These are phyloP conservation scores for Hormaphis cornu DNA, from an alignment of 1,140 invertebrate genomes.

Conservation along the genomic window DNA sequence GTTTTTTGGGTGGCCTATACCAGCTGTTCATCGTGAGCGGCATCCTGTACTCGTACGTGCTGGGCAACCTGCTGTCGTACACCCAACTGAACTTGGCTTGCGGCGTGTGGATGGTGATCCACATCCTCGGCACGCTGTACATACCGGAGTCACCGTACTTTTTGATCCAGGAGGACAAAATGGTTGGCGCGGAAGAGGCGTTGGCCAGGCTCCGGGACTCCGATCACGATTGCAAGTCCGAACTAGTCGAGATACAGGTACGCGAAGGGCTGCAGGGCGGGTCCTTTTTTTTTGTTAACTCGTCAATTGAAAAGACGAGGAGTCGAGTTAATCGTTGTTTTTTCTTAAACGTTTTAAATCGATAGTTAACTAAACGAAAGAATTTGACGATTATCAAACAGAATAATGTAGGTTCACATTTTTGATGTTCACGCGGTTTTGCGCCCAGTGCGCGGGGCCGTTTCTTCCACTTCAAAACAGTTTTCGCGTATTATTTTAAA, in stretches of 20 bases:
- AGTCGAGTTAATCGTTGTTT: too few species aligned
- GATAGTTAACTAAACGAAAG: too few species aligned
- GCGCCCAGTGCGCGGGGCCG: too few species aligned
- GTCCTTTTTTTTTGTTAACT: too few species aligned
- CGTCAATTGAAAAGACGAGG: too few species aligned
- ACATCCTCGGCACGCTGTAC: slow-evolving; percentile 44
- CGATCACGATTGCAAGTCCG: slow-evolving; percentile 11
- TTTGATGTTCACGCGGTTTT: too few species aligned
- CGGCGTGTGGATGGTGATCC: slow-evolving; percentile 43
- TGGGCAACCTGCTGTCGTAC: slow-evolving; percentile 35
- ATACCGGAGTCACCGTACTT: slow-evolving; percentile 46
- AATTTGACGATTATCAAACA: too few species aligned
- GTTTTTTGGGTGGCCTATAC: slow-evolving; percentile 43
- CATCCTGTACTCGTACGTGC: slow-evolving; percentile 42
- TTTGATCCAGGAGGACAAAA: slow-evolving; percentile 37
- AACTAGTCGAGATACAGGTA: slow-evolving; percentile 23
- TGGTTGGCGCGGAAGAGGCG: slow-evolving; percentile 37
- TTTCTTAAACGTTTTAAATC: too few species aligned
- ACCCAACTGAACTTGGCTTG: slow-evolving; percentile 8
- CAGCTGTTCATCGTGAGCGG: slow-evolving; percentile 46
- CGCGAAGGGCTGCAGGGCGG: too few species aligned
- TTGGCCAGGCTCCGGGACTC: slow-evolving; percentile 38
- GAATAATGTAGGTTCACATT: too few species aligned
- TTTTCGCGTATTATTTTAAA: too few species aligned
- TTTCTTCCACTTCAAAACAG: too few species aligned